Conservation (phyloP, 2,113 vertebrate species). For the Phaetusa simplex region DNA sequence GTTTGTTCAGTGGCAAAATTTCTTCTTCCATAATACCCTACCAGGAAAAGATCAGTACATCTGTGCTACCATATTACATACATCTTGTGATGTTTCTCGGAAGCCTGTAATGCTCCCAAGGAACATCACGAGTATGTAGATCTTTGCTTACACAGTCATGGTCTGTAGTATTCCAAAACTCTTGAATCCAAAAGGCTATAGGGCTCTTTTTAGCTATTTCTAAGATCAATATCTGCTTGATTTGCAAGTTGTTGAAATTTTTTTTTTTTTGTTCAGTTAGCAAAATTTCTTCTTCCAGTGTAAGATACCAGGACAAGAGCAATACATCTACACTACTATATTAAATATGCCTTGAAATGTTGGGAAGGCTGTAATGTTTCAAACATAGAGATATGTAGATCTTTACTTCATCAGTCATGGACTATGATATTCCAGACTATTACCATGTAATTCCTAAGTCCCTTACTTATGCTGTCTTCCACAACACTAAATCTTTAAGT, state of each 20-base stretch:
- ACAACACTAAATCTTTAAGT: neutral
- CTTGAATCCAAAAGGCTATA: neutral
- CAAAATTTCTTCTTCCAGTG: neutral
- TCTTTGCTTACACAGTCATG: neutral
- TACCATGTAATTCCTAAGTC: neutral
- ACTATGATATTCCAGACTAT: neutral
- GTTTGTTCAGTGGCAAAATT: neutral
- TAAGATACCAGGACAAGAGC: neutral
- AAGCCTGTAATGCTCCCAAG: neutral
- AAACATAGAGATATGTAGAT: fast-evolving
- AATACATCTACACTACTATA: neutral
- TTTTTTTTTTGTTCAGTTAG: neutral
- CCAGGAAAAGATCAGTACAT: neutral
- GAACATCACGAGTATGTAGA: neutral
- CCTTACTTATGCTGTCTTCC: neutral
- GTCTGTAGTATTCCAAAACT: neutral
- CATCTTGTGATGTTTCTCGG: neutral
- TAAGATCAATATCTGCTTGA: neutral
- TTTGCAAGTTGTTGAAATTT: neutral
- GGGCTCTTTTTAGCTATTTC: neutral
- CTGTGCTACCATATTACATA: neutral
- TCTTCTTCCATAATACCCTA: neutral
- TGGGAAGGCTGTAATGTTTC: neutral
- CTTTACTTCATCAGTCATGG: neutral
- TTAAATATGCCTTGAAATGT: neutral